Percentiles rank a stretch among this genome's conserved stretches.
These are phyloP conservation scores for Lepus timidus DNA, from an alignment of 2,113 vertebrate species.

Conservation along the genomic window DNA sequence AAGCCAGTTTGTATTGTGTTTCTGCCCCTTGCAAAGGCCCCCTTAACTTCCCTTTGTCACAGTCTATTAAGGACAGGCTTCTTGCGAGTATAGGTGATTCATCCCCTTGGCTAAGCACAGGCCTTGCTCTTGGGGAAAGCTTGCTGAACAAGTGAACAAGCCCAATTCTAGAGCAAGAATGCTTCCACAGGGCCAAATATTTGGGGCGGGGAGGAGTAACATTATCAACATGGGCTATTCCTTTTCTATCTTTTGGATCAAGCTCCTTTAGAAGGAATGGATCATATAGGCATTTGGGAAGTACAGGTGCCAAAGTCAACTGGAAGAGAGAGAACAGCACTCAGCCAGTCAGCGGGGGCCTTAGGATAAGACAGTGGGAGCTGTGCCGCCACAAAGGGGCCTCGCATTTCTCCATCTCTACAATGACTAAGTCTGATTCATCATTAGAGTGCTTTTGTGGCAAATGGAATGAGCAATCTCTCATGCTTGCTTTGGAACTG, in stretches of 20 bases:
- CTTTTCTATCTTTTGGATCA: neutral
- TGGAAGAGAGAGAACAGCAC: neutral
- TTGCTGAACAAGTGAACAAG: neutral
- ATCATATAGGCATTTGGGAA: neutral
- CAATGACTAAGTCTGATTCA: slow-evolving; percentile 64
- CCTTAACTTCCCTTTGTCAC: neutral
- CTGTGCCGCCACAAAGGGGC: neutral
- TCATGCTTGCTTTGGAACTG: slow-evolving; percentile 57
- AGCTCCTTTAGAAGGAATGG: neutral
- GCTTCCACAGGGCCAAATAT: neutral
- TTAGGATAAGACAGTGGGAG: neutral
- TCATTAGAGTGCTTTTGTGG: slow-evolving; percentile 19
- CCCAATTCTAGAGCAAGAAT: neutral
- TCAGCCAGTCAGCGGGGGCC: neutral
- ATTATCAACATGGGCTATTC: neutral
- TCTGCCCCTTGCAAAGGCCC: neutral
- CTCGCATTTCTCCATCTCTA: slow-evolving; percentile 6
- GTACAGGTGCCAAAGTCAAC: neutral
- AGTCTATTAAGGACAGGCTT: neutral
- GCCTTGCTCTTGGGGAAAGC: neutral
- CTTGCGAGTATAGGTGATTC: neutral
- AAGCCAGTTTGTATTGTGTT: neutral
- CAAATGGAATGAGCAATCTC: slow-evolving; percentile 69
- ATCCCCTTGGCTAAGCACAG: neutral
- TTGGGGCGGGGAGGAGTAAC: neutral